phyloP scores from a whole-genome alignment of 35 echinoderm and acorn worm genomes.

The Ophiothrix spiculata region DNA sequence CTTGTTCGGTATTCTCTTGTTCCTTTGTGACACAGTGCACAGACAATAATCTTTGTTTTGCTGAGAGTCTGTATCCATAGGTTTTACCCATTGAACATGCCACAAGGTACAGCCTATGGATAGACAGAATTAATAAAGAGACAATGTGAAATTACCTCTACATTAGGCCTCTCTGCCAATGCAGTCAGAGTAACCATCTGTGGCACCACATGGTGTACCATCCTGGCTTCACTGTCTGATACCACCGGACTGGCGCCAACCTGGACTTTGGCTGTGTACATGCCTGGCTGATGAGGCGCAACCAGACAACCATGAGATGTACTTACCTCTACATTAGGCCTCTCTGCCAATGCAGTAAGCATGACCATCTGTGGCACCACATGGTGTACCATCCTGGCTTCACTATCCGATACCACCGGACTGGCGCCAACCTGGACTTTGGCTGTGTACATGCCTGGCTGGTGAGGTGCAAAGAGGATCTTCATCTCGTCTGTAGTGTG shows the following conservation, averaged over 20 bases:
- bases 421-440: slow-evolving; percentile 62
- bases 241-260: slow-evolving; percentile 72
- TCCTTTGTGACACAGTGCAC: too few relatives aligned
- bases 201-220: slow-evolving; percentile 10
- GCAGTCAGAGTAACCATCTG: slow-evolving; percentile 58
- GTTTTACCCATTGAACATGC: too few relatives aligned
- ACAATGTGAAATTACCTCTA: slow-evolving; percentile 73
- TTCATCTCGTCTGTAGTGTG: slow-evolving; percentile 69
- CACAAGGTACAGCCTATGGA: too few relatives aligned
- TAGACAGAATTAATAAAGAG: background rate
- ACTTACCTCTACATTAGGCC: slow-evolving; percentile 80
- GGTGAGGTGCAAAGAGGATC: slow-evolving; percentile 74
- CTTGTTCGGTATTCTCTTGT: too few relatives aligned
- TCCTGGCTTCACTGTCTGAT: slow-evolving; percentile 46
- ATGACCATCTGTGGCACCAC: slow-evolving; percentile 50
- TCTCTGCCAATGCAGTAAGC: slow-evolving; percentile 63
- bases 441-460: slow-evolving; percentile 76
- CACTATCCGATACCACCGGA: slow-evolving; percentile 72
- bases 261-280: slow-evolving; percentile 60
- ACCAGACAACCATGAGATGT: slow-evolving; percentile 57
- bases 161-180: slow-evolving; percentile 68
- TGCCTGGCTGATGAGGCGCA: slow-evolving; percentile 82
- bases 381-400: slow-evolving; percentile 8
- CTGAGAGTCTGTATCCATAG: too few relatives aligned
- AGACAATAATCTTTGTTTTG: too few relatives aligned